Evolutionary conservation across 2,888 invertebrate species (phyloP), one percentile per base, ranked within the genome.

Genomic region (Hirtodrosophila confusa): DNA sequence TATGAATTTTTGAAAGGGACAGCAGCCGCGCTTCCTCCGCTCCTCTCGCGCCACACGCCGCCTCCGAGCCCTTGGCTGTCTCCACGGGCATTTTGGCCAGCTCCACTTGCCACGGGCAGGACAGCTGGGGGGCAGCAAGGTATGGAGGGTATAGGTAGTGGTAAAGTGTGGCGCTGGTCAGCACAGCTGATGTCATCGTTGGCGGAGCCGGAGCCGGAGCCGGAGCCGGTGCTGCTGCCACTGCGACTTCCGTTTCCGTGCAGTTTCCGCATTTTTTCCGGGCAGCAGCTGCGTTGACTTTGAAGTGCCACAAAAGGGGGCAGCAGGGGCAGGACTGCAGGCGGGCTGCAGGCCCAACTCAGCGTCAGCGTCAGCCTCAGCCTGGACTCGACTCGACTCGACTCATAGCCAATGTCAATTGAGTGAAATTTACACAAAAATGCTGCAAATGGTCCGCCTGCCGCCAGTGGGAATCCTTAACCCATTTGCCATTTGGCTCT

Each of bases 181-280:
- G 78, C 78, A 60, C 82, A 80, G 82, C 80, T 85, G 87, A 78
- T 87, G 74, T 76, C 72, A 76, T 71, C 57, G 58, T 56, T 62
- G 40, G 12, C 11, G 53, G 45, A n/a, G 11, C 7, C 17, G 39
- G 37, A 27, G 12, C 31, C 17, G 40, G 35, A 36, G 51, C 17
- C 43, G 43, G 39, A 33, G 62, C 35, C 62, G 71, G 69, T 67
- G 82, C 66, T 78, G 85, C 68, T 83, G 86, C 84, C 84, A 85
- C 80, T 85, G 88, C 84, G 84, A 85, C 84, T 85, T 85, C 84
- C 84, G 84, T 78, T 85, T 85, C 84, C 84, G 88, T 85, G 69
- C 88, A 86, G 84, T 75, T 86, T 88, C 84, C 84, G 86, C 75
- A 69, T 70, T 85, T 78, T 69, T 87, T 79, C 76, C 72, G 69